Percentiles rank a stretch among this genome's conserved stretches.
These are phyloP conservation scores for Heterodera schachtii DNA, from an alignment of 1,140 invertebrate species.

Conservation along the genomic window DNA sequence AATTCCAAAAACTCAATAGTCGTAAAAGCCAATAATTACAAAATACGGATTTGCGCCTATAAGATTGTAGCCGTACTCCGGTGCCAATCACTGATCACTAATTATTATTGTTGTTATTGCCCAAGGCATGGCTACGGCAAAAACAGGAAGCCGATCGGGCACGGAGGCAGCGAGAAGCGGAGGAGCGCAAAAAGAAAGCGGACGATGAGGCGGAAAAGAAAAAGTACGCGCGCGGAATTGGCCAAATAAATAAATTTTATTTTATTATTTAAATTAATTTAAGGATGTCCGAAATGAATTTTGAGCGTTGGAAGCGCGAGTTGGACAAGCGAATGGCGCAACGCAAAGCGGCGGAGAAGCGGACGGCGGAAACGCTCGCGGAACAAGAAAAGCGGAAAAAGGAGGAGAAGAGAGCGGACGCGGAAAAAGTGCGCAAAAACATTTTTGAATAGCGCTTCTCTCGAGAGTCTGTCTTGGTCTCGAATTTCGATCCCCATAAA, in stretches of 20 bases:
- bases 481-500: too few species aligned
- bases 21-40: too few species aligned
- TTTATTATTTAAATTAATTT: neutral
- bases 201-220: neutral
- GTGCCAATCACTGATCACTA: too few species aligned
- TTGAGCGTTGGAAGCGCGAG: conserved; percentile 18
- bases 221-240: neutral
- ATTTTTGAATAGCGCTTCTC: too few species aligned
- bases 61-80: too few species aligned
- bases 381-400: neutral
- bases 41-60: too few species aligned
- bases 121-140: conserved; percentile 13
- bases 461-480: too few species aligned
- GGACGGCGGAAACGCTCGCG: neutral
- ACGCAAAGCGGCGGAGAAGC: neutral
- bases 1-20: too few species aligned
- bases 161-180: conserved; percentile 4
- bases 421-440: neutral
- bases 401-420: neutral
- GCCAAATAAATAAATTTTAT: neutral
- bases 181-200: neutral
- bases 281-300: neutral
- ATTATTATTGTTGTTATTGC: too few species aligned
- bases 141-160: neutral
- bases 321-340: conserved; percentile 9